phyloP scores from a whole-genome alignment of 2,797 vertebrate species.

The Gambelia wislizenii region DNA sequence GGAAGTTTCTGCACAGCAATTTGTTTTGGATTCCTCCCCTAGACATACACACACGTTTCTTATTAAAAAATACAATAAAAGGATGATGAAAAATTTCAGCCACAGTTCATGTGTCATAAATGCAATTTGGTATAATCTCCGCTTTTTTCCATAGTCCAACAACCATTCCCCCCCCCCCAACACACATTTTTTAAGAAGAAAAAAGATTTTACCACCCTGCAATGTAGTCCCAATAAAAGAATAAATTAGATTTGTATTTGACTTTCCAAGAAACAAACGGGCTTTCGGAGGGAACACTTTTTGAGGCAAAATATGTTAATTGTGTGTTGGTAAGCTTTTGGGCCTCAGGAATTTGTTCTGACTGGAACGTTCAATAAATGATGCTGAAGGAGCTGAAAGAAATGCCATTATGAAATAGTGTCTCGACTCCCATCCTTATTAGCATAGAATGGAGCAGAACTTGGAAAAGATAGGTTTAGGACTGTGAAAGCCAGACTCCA shows the following conservation, averaged over 20 bases:
- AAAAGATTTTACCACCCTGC: background rate
- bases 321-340: background rate
- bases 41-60: background rate
- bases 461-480: no score
- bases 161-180: background rate
- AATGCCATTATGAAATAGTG: no score
- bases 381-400: no score
- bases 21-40: background rate
- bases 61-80: conserved; percentile 16
- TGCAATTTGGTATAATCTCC: background rate
- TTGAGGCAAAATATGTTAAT: background rate
- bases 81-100: background rate
- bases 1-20: background rate
- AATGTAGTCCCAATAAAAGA: background rate
- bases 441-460: no score
- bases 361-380: background rate
- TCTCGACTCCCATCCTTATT: no score
- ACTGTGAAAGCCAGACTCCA: no score
- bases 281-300: background rate
- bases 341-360: background rate
- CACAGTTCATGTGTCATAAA: background rate
- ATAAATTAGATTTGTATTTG: conserved; percentile 18
- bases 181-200: background rate
- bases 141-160: background rate
- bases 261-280: background rate